Evolutionary conservation across 2,113 vertebrate genomes (phyloP).

Genomic region (Mixornis gularis): DNA sequence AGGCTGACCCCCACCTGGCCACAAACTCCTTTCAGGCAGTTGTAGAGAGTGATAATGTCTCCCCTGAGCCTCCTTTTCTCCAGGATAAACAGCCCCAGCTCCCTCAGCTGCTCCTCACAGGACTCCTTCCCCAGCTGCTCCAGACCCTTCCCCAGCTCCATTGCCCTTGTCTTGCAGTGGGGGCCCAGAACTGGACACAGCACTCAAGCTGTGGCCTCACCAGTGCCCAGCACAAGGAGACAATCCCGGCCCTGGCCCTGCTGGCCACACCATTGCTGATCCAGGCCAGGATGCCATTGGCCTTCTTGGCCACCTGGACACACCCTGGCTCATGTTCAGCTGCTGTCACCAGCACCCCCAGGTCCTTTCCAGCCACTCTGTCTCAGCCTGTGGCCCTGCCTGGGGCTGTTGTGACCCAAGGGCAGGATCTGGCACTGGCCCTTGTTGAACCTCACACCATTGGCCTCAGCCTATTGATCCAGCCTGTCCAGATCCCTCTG

Average conservation of each 20-base stretch:
- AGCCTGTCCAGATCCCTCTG: not conserved
- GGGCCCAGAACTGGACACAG: not conserved
- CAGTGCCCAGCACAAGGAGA: not conserved
- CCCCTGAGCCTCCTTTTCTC: not conserved
- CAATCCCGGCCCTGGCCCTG: not conserved
- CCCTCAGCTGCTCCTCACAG: not conserved
- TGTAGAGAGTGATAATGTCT: not conserved
- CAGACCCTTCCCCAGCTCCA: too few relatives aligned
- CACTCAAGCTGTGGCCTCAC: not conserved
- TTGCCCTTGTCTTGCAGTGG: too few relatives aligned
- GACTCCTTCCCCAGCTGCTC: too few relatives aligned
- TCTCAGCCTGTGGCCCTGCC: not conserved
- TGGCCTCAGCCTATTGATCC: not conserved
- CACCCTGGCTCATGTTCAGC: not conserved
- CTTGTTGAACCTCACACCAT: not conserved
- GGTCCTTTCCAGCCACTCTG: not conserved
- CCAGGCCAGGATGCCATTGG: not conserved
- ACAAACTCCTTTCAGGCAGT: not conserved
- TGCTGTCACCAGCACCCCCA: not conserved
- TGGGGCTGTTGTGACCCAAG: not conserved
- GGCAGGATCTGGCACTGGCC: rapidly evolving
- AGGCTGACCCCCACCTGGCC: too few relatives aligned
- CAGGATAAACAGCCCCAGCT: not conserved
- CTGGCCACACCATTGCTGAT: not conserved
- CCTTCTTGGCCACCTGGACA: not conserved